Percentiles rank a stretch among this genome's conserved stretches.
phyloP scores from a whole-genome alignment of 2,888 invertebrate species.

The Tubulanus polymorphus region DNA sequence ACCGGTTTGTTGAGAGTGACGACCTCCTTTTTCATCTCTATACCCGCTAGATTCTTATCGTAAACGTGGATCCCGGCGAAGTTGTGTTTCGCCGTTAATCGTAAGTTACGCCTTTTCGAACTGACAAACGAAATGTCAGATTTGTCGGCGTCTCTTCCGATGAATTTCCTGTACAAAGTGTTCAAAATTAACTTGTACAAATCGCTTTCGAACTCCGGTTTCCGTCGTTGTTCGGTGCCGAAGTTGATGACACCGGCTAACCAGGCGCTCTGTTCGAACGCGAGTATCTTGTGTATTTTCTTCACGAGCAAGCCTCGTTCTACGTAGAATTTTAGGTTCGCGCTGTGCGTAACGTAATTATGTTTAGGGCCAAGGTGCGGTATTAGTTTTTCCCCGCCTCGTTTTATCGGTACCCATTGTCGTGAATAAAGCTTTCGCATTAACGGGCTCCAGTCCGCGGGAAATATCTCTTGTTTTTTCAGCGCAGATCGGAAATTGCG shows the following conservation, averaged over 20 bases:
- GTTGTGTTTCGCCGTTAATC: neutral
- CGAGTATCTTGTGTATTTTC: neutral
- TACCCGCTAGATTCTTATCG: neutral
- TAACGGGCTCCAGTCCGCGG: neutral
- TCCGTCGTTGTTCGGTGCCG: neutral
- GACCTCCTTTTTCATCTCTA: neutral
- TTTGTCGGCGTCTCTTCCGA: neutral
- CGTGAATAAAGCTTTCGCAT: neutral
- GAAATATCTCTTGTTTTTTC: neutral
- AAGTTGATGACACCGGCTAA: neutral
- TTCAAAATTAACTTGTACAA: neutral
- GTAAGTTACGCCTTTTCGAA: neutral
- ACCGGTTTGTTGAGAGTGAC: too few species aligned
- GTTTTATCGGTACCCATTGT: neutral
- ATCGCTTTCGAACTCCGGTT: neutral
- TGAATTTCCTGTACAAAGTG: neutral
- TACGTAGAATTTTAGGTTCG: neutral
- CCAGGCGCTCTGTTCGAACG: neutral
- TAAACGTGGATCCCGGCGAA: neutral
- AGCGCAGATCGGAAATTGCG: neutral
- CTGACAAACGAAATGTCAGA: neutral
- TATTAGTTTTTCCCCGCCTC: neutral
- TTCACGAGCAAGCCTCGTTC: neutral
- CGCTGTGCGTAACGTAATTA: neutral
- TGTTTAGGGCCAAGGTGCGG: neutral